Conservation (phyloP, 2,888 invertebrate genomes). For the Hypsopygia costalis region DNA sequence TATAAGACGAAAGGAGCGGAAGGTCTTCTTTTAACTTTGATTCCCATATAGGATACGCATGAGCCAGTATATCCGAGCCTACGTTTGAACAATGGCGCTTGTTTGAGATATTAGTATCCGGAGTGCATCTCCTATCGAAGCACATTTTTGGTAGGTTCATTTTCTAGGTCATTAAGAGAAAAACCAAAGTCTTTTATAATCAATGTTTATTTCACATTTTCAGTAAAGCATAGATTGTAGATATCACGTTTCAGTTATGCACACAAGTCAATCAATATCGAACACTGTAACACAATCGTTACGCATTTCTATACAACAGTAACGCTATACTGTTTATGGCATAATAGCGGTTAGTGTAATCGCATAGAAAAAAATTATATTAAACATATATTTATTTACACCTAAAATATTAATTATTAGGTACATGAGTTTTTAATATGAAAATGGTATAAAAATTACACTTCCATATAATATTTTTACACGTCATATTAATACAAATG, state of each 20-base stretch:
- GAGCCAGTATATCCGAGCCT: no score
- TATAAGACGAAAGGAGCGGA: no score
- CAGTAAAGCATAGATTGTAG: constrained; percentile 79
- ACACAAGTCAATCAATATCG: constrained; percentile 74
- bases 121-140: no score
- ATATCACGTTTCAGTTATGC: constrained; percentile 79
- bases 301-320: constrained; percentile 73
- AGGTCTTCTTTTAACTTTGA: no score
- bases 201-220: constrained; percentile 77
- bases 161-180: no score
- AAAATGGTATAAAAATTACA: constrained; percentile 80
- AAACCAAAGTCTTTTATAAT: constrained; percentile 42
- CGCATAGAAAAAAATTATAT: constrained; percentile 75
- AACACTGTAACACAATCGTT: constrained; percentile 62
- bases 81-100: no score
- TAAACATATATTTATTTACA: constrained; percentile 73
- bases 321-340: constrained; percentile 59
- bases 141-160: no score
- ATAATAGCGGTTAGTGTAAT: constrained; percentile 71
- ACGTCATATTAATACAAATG: constrained; percentile 73
- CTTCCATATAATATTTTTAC: constrained; percentile 66
- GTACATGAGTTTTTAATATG: constrained; percentile 77
- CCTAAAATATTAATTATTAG: constrained; percentile 68
- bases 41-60: no score
- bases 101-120: no score